These are phyloP conservation scores for Harpagus bidentatus DNA, from an alignment of 2,113 vertebrate species.

Conservation along the genomic window DNA sequence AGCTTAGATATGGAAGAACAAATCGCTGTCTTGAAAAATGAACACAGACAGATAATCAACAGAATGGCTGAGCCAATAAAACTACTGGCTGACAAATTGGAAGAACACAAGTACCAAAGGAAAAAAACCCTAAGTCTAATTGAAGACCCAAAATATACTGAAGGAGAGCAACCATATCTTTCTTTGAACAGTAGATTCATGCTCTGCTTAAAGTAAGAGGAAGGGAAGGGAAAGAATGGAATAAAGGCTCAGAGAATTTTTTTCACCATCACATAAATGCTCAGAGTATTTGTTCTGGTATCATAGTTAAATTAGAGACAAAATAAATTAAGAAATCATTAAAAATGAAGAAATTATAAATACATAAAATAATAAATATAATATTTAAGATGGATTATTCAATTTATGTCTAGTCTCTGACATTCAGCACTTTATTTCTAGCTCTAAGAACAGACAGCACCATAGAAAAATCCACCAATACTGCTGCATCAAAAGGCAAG, in stretches of 20 bases:
- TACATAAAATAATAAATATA: not conserved
- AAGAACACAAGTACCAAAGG: not conserved
- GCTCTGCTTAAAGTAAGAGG: not conserved
- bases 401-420: not conserved
- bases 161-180: not conserved
- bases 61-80: not conserved
- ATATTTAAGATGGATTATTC: not conserved
- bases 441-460: not conserved
- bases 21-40: not conserved
- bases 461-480: not conserved
- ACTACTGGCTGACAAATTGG: not conserved
- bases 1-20: not conserved
- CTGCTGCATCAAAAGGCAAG: not conserved
- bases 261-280: not conserved
- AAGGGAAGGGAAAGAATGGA: not conserved
- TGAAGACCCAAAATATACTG: not conserved
- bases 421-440: not conserved
- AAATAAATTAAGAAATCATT: not conserved
- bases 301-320: not conserved
- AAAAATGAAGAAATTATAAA: not conserved
- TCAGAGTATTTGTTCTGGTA: not conserved
- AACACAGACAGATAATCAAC: not conserved
- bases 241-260: not conserved
- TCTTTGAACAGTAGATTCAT: not conserved
- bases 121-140: not conserved